Percentiles rank a stretch among this genome's conserved stretches.
phyloP scores from a whole-genome alignment of 2,888 invertebrate species.

The Beris morrisii region DNA sequence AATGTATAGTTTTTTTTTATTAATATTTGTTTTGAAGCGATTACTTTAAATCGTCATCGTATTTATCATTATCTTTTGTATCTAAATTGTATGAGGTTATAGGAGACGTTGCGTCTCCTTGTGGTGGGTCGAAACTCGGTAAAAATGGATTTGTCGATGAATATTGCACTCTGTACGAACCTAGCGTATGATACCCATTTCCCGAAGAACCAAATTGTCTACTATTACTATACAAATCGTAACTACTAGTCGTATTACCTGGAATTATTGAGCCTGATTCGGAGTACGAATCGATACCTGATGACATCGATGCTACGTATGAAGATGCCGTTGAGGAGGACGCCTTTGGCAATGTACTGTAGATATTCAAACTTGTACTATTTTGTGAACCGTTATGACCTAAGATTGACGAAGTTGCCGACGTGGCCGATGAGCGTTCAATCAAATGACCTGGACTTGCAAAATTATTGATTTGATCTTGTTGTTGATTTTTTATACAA shows the following conservation, averaged over 20 bases:
- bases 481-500: conserved; percentile 48
- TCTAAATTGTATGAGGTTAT: conserved; percentile 52
- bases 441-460: conserved; percentile 47
- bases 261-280: conserved; percentile 37
- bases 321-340: conserved; percentile 38
- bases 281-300: conserved; percentile 42
- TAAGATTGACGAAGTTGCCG: conserved; percentile 9
- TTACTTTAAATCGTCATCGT: conserved; percentile 55
- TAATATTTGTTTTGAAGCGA: conserved; percentile 12
- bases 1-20: conserved; percentile 9
- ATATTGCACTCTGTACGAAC: conserved; percentile 56
- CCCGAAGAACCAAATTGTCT: conserved; percentile 39
- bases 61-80: conserved; percentile 50
- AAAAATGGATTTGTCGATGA: conserved; percentile 57
- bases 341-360: conserved; percentile 54
- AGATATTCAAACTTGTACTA: conserved; percentile 50
- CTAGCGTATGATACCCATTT: conserved; percentile 54
- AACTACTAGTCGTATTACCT: conserved; percentile 43
- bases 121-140: conserved; percentile 53
- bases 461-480: conserved; percentile 41
- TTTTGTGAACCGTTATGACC: conserved; percentile 43
- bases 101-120: conserved; percentile 43
- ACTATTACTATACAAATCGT: conserved; percentile 36
- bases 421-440: background rate
- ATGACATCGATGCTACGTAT: conserved; percentile 27